Evolutionary conservation across 2,797 vertebrate genomes (phyloP).

Genomic region (Distichodus sexfasciatus): DNA sequence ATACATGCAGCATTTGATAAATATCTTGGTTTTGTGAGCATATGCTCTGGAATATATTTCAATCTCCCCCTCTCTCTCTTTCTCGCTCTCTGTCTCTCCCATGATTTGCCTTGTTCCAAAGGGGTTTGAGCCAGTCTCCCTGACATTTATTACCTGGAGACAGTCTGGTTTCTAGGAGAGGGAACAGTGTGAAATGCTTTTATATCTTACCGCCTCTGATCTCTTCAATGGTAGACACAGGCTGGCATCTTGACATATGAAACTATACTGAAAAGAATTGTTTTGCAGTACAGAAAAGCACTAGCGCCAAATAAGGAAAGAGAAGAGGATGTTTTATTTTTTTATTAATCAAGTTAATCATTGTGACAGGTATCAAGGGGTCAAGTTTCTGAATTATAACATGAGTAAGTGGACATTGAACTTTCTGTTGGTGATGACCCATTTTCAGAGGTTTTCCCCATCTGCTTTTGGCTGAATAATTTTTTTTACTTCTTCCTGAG

Average conservation of each 20-base stretch:
- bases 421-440: neutral
- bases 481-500: neutral
- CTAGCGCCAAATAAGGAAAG: neutral
- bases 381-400: neutral
- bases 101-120: constrained; percentile 34
- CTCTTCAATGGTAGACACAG: neutral
- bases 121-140: constrained; percentile 55
- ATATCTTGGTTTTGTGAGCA: constrained; percentile 7
- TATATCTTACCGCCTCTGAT: neutral
- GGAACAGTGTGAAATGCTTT: constrained; percentile 34
- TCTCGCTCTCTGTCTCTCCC: constrained; percentile 37
- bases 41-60: constrained; percentile 1
- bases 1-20: constrained; percentile 1
- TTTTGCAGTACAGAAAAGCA: neutral
- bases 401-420: neutral
- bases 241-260: neutral
- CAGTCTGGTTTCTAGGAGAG: constrained; percentile 62
- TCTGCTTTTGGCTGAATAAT: neutral
- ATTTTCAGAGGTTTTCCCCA: neutral
- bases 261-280: neutral
- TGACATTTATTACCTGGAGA: constrained; percentile 69
- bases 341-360: constrained; percentile 5
- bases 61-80: constrained; percentile 11
- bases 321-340: neutral
- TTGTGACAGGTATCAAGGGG: neutral